Evolutionary conservation across 2,113 vertebrate species (phyloP), one percentile per base, ranked within the genome.

Genomic region (Lepidothrix coronata): DNA sequence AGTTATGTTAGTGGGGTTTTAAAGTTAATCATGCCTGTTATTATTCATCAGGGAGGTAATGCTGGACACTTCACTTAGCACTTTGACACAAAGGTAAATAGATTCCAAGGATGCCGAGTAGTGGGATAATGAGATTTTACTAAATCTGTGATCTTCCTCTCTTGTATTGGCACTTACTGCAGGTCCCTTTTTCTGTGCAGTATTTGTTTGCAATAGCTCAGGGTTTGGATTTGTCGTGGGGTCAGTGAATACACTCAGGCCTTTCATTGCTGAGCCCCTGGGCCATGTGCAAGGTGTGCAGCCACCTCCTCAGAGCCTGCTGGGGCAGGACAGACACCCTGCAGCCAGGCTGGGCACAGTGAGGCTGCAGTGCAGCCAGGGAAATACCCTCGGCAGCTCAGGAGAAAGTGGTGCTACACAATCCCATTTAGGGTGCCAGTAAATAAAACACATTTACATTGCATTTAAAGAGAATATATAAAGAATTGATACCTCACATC

Each of bases 31-130:
- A 81, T 20, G 43, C 67, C 31, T 82, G 70, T 63, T 83, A 71
- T 84, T 91, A 93, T 89, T 85, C 58, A 46, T 52, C 83, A 52
- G 67, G 76, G 57, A 88, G 54, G 75, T 79, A 72, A 73, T 71
- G 44, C 82, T 89, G 95, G 90, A 85, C 82, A 83, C 68, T 31
- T 77, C 78, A 55, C 48, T 70, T 51, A 57, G 72, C 83, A 86
- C 68, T 84, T 67, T 75, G 74, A 86, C 93, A 87, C 71, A 27
- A 88, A 90, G 55, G 83, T 80, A 96, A 90, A 75, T 67, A 72
- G 43, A 93, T 88, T 74, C 79, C 65, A 78, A 11, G 17, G 85
- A 78, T 41, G 59, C 39, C 0, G 2, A 76, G 33, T 52, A 23
- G 46, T 20, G 49, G 77, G 62, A 76, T 89, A 93, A 89, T 39